A percentile compares a stretch with the other conserved stretches of the same genome.
Evolutionary conservation across 2,888 invertebrate genomes (phyloP).

Genomic region (Chloroclystis v-ata): DNA sequence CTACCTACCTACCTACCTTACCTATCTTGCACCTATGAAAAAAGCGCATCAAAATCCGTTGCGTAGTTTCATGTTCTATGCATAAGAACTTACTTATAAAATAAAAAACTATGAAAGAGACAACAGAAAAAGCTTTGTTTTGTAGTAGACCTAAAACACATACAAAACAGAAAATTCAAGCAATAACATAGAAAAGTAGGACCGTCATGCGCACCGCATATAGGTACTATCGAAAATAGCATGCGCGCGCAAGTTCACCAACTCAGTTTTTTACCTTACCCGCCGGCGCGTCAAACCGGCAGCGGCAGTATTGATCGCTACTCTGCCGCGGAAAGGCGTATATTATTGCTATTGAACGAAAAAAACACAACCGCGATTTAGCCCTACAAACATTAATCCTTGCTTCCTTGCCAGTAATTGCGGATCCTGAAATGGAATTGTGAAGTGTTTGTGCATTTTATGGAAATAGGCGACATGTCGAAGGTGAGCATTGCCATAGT

Average conservation of each 20-base stretch:
- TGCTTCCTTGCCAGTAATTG: not conserved
- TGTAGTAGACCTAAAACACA: too few species aligned
- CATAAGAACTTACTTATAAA: too few species aligned
- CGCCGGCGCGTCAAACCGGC: constrained; percentile 40
- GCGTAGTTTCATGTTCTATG: too few species aligned
- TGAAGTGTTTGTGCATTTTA: constrained; percentile 41
- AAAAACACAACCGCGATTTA: constrained; percentile 13
- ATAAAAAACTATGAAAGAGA: too few species aligned
- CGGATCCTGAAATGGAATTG: constrained; percentile 40
- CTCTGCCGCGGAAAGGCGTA: constrained; percentile 59
- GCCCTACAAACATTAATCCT: constrained; percentile 9
- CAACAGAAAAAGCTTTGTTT: too few species aligned
- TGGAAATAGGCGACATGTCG: constrained; percentile 59
- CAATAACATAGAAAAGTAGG: too few species aligned
- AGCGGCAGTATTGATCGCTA: constrained; percentile 71
- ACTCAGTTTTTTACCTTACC: constrained; percentile 60
- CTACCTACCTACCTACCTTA: too few species aligned
- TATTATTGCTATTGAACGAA: constrained; percentile 45
- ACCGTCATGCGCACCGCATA: too few species aligned
- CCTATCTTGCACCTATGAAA: too few species aligned
- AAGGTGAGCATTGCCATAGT: constrained; percentile 53
- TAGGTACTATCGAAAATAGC: constrained; percentile 51
- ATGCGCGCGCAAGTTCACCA: constrained; percentile 63
- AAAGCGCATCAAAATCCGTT: too few species aligned
- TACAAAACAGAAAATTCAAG: too few species aligned